phyloP scores from a whole-genome alignment of 2,888 invertebrate genomes.

The Caenorhabditis wallacei region DNA sequence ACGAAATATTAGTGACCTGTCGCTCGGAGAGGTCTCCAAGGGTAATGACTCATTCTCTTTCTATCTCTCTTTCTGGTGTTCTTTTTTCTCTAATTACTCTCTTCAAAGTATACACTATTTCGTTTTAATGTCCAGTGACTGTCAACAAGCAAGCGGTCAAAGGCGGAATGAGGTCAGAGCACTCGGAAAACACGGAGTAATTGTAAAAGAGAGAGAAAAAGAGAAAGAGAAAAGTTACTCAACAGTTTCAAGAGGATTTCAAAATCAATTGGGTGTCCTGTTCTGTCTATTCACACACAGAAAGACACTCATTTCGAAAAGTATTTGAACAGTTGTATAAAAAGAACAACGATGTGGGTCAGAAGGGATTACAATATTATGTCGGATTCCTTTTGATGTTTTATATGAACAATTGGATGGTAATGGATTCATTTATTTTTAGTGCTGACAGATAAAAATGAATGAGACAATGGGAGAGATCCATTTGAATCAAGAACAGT shows the following conservation, averaged over 20 bases:
- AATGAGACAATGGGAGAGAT: neutral
- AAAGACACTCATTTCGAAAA: conserved; percentile 1
- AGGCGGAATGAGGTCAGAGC: conserved; percentile 30
- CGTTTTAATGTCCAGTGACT: conserved; percentile 8
- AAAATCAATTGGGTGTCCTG: neutral
- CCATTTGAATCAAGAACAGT: too few relatives aligned
- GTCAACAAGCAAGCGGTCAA: conserved; percentile 16
- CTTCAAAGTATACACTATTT: conserved; percentile 7
- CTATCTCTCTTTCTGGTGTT: neutral
- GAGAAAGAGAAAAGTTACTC: too few relatives aligned
- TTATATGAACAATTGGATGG: neutral
- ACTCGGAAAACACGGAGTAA: neutral
- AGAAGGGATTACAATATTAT: neutral
- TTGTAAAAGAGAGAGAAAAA: neutral
- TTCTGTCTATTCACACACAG: conserved; percentile 12
- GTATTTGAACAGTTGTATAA: conserved; percentile 25
- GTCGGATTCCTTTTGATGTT: neutral
- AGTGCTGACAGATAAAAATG: neutral
- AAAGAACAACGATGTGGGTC: conserved; percentile 11
- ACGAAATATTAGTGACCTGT: conserved; percentile 32
- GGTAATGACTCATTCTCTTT: conserved; percentile 25
- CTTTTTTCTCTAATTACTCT: conserved; percentile 1
- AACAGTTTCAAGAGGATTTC: conserved; percentile 32
- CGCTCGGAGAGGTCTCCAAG: neutral
- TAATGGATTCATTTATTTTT: neutral